These are phyloP conservation scores for Orthonevra nobilis DNA, from an alignment of 2,888 invertebrate genomes.

Conservation along the genomic window DNA sequence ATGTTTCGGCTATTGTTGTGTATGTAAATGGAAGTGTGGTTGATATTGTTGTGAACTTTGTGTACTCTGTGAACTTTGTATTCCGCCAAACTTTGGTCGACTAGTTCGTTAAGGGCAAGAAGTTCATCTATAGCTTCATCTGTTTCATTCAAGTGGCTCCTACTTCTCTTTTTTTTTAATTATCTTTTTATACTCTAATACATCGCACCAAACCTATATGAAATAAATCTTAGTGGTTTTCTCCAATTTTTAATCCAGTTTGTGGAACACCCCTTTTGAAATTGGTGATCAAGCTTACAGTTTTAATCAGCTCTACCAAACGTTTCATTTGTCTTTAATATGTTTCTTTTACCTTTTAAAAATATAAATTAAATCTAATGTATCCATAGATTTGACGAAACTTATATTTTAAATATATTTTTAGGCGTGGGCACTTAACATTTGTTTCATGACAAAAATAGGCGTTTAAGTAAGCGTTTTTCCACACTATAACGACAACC, in stretches of 20 bases:
- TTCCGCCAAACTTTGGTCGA: slow-evolving; percentile 8
- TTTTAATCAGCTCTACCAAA: neutral
- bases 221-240: neutral
- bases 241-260: neutral
- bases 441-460: neutral
- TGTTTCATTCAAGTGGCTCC: slow-evolving; percentile 4
- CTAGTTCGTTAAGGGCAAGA: slow-evolving; percentile 2
- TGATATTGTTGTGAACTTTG: neutral
- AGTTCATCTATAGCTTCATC: slow-evolving; percentile 5
- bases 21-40: neutral
- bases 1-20: neutral
- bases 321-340: no score
- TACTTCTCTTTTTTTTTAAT: slow-evolving; percentile 2
- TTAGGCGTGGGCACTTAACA: neutral
- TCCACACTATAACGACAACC: neutral
- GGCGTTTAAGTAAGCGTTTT: neutral
- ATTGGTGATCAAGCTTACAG: neutral
- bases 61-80: neutral
- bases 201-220: slow-evolving; percentile 3
- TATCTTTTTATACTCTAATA: slow-evolving; percentile 8
- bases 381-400: neutral
- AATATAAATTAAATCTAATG: neutral
- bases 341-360: neutral
- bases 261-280: neutral
- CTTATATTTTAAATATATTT: no score